Conservation (phyloP, 2,797 vertebrate genomes). For the Monodelphis domestica region DNA sequence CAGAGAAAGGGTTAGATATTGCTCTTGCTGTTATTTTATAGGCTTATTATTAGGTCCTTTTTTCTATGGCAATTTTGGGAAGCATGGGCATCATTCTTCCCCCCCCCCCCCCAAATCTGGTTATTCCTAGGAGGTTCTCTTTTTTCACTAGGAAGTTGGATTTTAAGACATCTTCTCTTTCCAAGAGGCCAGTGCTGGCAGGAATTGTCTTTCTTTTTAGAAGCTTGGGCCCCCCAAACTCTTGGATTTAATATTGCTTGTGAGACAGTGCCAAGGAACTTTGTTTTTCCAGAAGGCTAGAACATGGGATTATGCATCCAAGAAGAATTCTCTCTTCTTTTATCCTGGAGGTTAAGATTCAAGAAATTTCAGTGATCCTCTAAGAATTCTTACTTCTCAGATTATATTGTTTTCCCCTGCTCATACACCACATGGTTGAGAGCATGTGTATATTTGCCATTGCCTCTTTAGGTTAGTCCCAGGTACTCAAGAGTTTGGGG, state of each 20-base stretch:
- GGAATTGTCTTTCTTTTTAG: neutral
- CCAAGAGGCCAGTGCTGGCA: neutral
- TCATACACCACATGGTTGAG: neutral
- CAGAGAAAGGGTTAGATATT: neutral
- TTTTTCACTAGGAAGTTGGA: neutral
- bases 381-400: neutral
- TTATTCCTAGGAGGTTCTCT: too few relatives aligned
- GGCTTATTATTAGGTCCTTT: neutral
- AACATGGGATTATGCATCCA: too few relatives aligned
- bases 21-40: neutral
- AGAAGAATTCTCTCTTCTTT: too few relatives aligned
- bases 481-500: neutral
- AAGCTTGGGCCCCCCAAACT: neutral
- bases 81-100: neutral
- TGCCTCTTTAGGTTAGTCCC: neutral
- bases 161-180: neutral
- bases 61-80: neutral
- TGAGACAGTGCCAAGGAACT: neutral
- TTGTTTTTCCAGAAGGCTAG: neutral
- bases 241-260: neutral
- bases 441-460: neutral
- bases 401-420: neutral
- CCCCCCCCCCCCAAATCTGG: neutral
- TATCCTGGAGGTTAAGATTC: neutral
- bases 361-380: neutral